Base-by-base conservation (phyloP, 2,797 vertebrate genomes). In the Saxicola maurus region DNA sequence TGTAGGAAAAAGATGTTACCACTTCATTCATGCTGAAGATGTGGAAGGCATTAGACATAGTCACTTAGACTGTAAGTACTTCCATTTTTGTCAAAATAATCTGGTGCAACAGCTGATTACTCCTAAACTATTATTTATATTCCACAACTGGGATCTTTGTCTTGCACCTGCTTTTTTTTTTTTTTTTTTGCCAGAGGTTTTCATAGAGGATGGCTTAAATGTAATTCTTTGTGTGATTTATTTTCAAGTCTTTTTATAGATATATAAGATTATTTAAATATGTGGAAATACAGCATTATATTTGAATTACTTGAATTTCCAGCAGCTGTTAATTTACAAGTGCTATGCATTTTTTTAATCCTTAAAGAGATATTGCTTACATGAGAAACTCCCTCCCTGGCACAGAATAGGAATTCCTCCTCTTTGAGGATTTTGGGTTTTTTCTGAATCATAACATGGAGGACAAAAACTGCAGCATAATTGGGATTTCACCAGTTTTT, bases 21-120 rank as follows among this genome's bases (percentile, higher is more conserved):
- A 99, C 96, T 99, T 99, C 96, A 99, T 99, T 94, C 99, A 99
- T 27, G 99, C 99, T 2, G 99, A 99, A 95, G 99, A 99, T 45
- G 99, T 99, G 88, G 99, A 99, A 96, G 98, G 98, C 91, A 99
- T 99, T 97, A 97, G 99, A 91, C 98, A 99, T 95, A 97, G 98
- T 96, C 99, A 99, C 95, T 97, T 99, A 93, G 99, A 99, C 97
- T 95, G 99, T 99, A 97, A 99, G 99, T 99, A 96, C 46, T 91
- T 76, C 55, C 37, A 31, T 40, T 25, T 38, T 78, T 83, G 15
- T 59, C 55, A 75, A 59, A 81, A 86, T 67, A 67, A 33, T 72
- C 61, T 28, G 18, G 10, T 40, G 55, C 35, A 69, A 69, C 18
- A 59, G 24, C 71, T 79, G 42, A 74, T 89, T 82, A 27, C 48